Evolutionary conservation across 2,113 vertebrate genomes (phyloP).

Genomic region (Charadrius vociferus): DNA sequence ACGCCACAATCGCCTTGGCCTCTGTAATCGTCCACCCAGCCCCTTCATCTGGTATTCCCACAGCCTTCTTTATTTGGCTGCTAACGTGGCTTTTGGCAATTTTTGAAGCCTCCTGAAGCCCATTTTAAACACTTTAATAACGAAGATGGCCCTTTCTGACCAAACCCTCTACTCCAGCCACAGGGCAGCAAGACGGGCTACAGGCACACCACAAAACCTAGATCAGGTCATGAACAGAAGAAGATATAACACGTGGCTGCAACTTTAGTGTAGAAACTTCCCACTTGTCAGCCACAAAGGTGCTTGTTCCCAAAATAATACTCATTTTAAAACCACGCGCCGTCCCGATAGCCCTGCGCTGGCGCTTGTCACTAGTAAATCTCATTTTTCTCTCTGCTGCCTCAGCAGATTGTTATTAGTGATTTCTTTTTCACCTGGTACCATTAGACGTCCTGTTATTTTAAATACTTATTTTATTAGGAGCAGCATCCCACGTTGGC

Average conservation of each 20-base stretch:
- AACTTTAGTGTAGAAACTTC: not conserved
- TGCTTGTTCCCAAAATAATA: not conserved
- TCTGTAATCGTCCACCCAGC: fast-evolving
- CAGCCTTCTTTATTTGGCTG: not conserved
- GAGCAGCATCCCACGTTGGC: not conserved
- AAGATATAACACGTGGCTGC: not conserved
- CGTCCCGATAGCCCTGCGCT: not conserved
- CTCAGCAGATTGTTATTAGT: not conserved
- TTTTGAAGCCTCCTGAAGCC: not conserved
- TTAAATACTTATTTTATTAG: not conserved
- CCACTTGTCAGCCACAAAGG: not conserved
- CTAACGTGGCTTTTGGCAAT: not conserved
- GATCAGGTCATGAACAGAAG: not conserved
- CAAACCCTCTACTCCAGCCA: not conserved
- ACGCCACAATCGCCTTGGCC: fast-evolving
- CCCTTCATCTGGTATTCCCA: not conserved
- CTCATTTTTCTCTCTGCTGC: not conserved
- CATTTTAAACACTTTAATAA: not conserved
- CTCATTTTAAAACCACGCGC: not conserved
- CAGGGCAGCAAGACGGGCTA: not conserved
- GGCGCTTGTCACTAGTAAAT: fast-evolving
- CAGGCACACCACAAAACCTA: not conserved
- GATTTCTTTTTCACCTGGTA: not conserved
- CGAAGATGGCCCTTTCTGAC: not conserved
- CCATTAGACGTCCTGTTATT: not conserved